These are phyloP conservation scores for Hemithea aestivaria DNA, from an alignment of 2,888 invertebrate genomes.

Conservation along the genomic window DNA sequence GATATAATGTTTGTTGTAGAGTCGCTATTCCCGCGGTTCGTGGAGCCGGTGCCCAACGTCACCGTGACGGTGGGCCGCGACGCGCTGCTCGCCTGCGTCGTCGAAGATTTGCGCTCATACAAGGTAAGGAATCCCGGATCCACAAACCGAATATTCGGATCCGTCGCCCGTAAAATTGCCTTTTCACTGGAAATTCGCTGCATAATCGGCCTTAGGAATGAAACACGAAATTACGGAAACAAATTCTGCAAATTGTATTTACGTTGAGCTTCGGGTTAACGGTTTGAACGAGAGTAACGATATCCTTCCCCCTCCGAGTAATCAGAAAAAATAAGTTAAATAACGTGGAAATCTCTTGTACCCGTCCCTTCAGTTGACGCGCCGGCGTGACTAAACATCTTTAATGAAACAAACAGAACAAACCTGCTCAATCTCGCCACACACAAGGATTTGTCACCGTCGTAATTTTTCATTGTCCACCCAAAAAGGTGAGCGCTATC, in stretches of 20 bases:
- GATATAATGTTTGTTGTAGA: constrained; percentile 55
- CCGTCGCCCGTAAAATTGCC: constrained; percentile 24
- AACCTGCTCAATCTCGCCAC: constrained; percentile 1
- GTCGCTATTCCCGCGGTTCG: constrained; percentile 86
- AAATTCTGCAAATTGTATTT: constrained; percentile 9
- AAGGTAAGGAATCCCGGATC: constrained; percentile 79
- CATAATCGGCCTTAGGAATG: constrained; percentile 13
- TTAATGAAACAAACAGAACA: constrained; percentile 12
- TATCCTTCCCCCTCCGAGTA: too few species aligned
- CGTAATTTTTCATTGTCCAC: constrained; percentile 27
- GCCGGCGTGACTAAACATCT: constrained; percentile 1
- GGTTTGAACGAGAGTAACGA: too few species aligned
- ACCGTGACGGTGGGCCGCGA: constrained; percentile 93
- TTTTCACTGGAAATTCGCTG: constrained; percentile 18
- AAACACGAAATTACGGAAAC: constrained; percentile 12
- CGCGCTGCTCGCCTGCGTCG: constrained; percentile 92
- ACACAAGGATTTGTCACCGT: constrained; percentile 22
- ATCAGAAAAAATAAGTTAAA: too few species aligned
- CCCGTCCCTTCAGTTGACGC: not conserved
- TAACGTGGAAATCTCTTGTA: too few species aligned
- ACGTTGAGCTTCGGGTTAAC: not conserved
- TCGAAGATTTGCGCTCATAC: constrained; percentile 91
- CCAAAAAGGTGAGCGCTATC: constrained; percentile 26
- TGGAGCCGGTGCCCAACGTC: constrained; percentile 93
- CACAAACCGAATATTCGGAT: constrained; percentile 25